Evolutionary conservation across 2,113 vertebrate genomes (phyloP), one percentile per base, ranked within the genome.

Genomic region (Apteryx owenii): DNA sequence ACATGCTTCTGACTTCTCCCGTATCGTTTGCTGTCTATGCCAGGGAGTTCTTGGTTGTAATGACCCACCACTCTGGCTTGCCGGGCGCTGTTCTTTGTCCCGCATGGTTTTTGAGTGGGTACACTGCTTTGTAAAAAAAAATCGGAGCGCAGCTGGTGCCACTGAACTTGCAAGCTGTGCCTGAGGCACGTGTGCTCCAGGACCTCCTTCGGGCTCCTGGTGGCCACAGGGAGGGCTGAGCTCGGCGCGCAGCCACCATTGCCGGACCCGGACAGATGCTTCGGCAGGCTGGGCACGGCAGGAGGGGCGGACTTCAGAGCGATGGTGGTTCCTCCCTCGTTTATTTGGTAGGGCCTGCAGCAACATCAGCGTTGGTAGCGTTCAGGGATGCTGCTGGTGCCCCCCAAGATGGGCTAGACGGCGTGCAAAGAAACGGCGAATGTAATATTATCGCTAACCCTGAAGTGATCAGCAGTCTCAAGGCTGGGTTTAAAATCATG

Each of bases 241-340:
- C 33, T 70, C 31, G 31, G 46, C 14, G 20, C 28, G 21, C 31
- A 23, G 68, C 68, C 50, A 46, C 18, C 48, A 31, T 46, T 50
- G 19, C 31, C 5, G 40, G 40, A 28, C 65, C 11, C 21, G 42
- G 46, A 48, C 46, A 48, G 18, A 48, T 15, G 6, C 36, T 38
- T 38, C 3, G 0, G 33, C 0, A 1, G 28, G 58, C 64, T 21
- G 22, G 36, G n/a, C n/a, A 26, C 51, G 5, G 2, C 10, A 19
- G 9, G 28, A 36, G 51, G 40, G 61, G 48, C 46, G 19, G 36
- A 12, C 6, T 19, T 26, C 25, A 12, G 29, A 29, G 28, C 12
- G 4, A n/a, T 18, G 17, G 42, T 2, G 0, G 12, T 65, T 50
- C 5, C 50, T 65, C 15, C 64, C 21, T 38, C 12, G 13, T 26